phyloP scores from a whole-genome alignment of 2,797 vertebrate species.

The Helostoma temminkii region DNA sequence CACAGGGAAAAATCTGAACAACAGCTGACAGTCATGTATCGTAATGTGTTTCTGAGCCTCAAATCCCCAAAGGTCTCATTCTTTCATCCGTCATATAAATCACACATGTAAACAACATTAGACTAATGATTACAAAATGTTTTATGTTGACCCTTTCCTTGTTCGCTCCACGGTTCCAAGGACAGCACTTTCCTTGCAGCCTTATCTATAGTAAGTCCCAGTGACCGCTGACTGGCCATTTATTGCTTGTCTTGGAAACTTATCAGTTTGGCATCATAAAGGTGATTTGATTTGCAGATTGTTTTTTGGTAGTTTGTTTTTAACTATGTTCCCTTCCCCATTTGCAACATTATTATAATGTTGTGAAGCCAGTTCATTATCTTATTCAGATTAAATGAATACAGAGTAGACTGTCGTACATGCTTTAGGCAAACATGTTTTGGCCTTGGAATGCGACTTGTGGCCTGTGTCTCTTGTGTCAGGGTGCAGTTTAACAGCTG shows the following conservation, averaged over 20 bases:
- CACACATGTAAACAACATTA: conserved; percentile 3
- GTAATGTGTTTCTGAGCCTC: conserved; percentile 19
- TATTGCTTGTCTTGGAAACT: conserved; percentile 4
- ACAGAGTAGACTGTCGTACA: not conserved
- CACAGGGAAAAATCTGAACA: not conserved
- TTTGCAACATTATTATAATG: not conserved
- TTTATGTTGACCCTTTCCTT: conserved; percentile 3
- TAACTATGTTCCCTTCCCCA: not conserved
- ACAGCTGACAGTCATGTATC: too few species aligned
- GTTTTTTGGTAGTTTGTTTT: not conserved
- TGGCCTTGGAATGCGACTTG: conserved; percentile 34
- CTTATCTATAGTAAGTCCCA: conserved; percentile 43
- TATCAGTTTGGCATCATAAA: not conserved
- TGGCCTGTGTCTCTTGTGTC: conserved; percentile 43
- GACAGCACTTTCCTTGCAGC: conserved; percentile 40
- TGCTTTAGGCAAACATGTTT: conserved; percentile 13
- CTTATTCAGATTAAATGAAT: conserved; percentile 28
- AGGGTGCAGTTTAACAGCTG: conserved; percentile 66
- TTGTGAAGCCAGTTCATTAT: not conserved
- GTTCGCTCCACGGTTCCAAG: conserved; percentile 13
- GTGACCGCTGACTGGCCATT: conserved; percentile 17
- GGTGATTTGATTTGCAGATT: not conserved
- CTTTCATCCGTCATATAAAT: conserved; percentile 18
- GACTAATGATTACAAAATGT: conserved; percentile 16
- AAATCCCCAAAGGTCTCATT: conserved; percentile 16